Evolutionary conservation across 2,113 vertebrate species (phyloP).

Genomic region (Pardalotus punctatus): DNA sequence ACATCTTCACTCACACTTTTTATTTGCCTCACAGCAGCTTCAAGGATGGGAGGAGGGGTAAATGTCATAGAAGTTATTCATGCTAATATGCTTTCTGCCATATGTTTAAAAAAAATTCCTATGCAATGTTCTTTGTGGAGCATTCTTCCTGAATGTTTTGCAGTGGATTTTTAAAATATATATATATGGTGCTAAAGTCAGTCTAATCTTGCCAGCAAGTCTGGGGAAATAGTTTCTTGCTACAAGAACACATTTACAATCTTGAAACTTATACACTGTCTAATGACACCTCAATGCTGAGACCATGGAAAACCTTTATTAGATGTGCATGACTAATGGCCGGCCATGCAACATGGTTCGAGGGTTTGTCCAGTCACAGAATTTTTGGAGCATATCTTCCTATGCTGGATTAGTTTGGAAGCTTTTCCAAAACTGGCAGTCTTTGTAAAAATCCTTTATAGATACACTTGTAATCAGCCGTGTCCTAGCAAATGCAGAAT

Average conservation of each 20-base stretch:
- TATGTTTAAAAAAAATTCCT: slow-evolving; percentile 42
- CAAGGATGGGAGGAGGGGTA: not conserved
- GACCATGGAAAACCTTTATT: not conserved
- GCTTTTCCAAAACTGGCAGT: not conserved
- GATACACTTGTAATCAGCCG: not conserved
- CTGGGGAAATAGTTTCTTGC: not conserved
- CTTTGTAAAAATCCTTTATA: not conserved
- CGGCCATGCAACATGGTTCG: not conserved
- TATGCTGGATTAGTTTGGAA: not conserved
- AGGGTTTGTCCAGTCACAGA: not conserved
- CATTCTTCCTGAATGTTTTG: not conserved
- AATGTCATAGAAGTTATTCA: slow-evolving; percentile 26
- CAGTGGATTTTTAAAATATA: not conserved
- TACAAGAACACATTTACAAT: not conserved
- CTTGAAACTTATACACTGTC: not conserved
- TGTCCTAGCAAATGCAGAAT: not conserved
- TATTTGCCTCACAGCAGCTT: slow-evolving; percentile 1
- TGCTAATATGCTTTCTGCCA: slow-evolving; percentile 23
- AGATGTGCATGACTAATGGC: not conserved
- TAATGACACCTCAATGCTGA: not conserved
- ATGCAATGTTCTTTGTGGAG: not conserved
- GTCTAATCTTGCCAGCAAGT: not conserved
- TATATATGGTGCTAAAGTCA: not conserved
- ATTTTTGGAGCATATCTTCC: not conserved
- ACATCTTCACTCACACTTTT: not conserved